A percentile compares a stretch with the other conserved stretches of the same genome.
Conservation (phyloP, 2,888 invertebrate species). For the Parapristionchus giblindavisi region DNA sequence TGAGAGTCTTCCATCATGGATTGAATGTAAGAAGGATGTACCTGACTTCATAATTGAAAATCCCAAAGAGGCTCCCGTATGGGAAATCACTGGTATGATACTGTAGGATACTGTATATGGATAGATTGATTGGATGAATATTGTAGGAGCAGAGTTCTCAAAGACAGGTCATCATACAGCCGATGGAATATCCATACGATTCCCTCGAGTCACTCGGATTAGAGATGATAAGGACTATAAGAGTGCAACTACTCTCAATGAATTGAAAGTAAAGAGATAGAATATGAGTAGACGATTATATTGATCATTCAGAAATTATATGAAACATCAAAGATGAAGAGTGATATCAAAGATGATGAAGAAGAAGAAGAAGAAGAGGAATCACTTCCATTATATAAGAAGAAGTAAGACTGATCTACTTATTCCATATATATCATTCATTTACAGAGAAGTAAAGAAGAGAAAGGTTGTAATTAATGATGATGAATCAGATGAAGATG, state of each 20-base stretch:
- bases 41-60: conserved; percentile 88
- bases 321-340: conserved; percentile 70
- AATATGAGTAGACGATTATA: neutral
- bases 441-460: conserved; percentile 19
- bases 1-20: conserved; percentile 81
- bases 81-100: conserved; percentile 82
- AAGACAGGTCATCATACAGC: conserved; percentile 83
- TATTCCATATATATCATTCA: too few relatives aligned
- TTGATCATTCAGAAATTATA: conserved; percentile 66
- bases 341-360: conserved; percentile 62
- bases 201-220: conserved; percentile 82
- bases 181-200: conserved; percentile 87
- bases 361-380: conserved; percentile 52
- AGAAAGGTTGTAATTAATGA: neutral
- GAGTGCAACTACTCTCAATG: conserved; percentile 82
- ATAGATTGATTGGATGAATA: neutral
- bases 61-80: conserved; percentile 87
- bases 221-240: conserved; percentile 86
- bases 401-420: conserved; percentile 1
- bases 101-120: neutral
- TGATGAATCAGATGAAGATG: neutral
- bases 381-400: conserved; percentile 46
- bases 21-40: conserved; percentile 83
- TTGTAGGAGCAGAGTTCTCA: conserved; percentile 77
- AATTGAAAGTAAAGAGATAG: conserved; percentile 75